Evolutionary conservation across 2,888 invertebrate genomes (phyloP).

Genomic region (Luffia ferchaultella): DNA sequence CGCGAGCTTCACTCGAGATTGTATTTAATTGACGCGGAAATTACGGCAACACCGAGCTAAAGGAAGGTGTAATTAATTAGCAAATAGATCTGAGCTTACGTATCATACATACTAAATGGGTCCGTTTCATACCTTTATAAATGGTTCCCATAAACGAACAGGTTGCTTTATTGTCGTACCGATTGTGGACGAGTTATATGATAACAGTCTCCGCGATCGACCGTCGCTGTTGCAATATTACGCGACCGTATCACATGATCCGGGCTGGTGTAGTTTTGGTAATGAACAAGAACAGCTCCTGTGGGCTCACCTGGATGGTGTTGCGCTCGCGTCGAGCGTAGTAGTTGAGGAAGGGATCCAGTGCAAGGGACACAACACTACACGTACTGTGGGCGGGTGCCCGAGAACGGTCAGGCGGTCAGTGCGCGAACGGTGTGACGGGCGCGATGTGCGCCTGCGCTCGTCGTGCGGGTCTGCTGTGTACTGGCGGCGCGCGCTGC

Average conservation of each 20-base stretch:
- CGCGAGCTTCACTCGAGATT: neutral
- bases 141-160: no score
- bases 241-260: slow-evolving; percentile 36
- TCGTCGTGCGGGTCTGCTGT: slow-evolving; percentile 36
- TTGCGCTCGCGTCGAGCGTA: slow-evolving; percentile 19
- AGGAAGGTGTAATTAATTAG: no score
- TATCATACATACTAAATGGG: no score
- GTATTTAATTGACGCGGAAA: no score
- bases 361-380: slow-evolving; percentile 44
- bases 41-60: no score
- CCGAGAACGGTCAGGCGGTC: slow-evolving; percentile 29
- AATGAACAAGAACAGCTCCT: no score
- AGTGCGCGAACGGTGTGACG: slow-evolving; percentile 17
- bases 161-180: no score
- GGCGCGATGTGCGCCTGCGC: slow-evolving; percentile 33
- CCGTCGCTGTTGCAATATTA: neutral
- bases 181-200: neutral
- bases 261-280: no score
- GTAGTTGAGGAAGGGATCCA: slow-evolving; percentile 27
- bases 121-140: no score
- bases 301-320: slow-evolving; percentile 34
- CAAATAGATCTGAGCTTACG: no score
- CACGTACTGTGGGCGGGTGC: slow-evolving; percentile 27
- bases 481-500: slow-evolving; percentile 54
- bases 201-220: no score